Evolutionary conservation across 2,888 invertebrate species (phyloP).

Genomic region (Monoplex corrugatus): DNA sequence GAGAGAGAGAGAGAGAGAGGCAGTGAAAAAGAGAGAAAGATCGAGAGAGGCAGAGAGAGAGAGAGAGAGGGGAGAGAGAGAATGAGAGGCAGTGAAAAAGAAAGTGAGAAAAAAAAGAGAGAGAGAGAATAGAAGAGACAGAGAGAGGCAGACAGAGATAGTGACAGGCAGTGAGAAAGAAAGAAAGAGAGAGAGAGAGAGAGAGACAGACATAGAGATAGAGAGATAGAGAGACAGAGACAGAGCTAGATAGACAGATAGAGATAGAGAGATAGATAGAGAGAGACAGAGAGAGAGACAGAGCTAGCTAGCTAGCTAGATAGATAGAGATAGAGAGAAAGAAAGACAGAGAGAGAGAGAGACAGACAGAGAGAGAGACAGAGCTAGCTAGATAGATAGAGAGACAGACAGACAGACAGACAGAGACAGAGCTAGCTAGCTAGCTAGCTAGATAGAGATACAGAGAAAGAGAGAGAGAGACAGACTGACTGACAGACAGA

Average conservation of each 20-base stretch:
- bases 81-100: not conserved
- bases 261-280: not conserved
- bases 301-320: not conserved
- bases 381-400: not conserved
- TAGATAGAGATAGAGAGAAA: not conserved
- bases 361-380: not conserved
- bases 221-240: not conserved
- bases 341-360: not conserved
- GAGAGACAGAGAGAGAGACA: not conserved
- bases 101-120: too few relatives aligned
- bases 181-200: not conserved
- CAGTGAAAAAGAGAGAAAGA: not conserved
- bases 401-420: not conserved
- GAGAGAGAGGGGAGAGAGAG: not conserved
- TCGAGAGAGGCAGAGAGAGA: not conserved
- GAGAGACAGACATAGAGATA: too few relatives aligned
- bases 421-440: not conserved
- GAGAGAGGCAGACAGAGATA: too few relatives aligned
- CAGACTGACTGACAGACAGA: too few relatives aligned
- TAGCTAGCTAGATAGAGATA: not conserved
- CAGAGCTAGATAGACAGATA: too few relatives aligned
- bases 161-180: not conserved
- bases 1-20: not conserved
- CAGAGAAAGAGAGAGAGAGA: slow-evolving; percentile 5
- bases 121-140: too few relatives aligned